Evolutionary conservation across 2,888 invertebrate genomes (phyloP).

Genomic region (Priocnemis perturbator): DNA sequence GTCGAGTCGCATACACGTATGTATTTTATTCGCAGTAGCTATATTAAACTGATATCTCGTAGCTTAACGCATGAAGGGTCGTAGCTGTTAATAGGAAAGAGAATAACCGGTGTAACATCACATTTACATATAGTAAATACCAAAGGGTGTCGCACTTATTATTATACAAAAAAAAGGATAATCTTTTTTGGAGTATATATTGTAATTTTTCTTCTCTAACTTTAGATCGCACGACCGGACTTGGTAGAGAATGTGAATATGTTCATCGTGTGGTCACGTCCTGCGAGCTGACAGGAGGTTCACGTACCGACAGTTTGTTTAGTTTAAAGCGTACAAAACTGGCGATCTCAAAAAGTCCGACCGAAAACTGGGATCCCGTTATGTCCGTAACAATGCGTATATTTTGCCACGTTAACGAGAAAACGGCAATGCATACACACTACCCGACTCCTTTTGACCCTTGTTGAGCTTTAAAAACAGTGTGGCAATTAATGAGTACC

Average conservation of each 20-base stretch:
- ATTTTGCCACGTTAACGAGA: no score
- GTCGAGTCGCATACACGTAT: constrained; percentile 12
- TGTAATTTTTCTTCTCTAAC: constrained; percentile 6
- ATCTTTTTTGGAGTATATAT: no score
- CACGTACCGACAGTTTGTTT: no score
- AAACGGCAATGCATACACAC: no score
- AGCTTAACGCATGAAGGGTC: neutral
- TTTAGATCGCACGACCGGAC: constrained; percentile 2
- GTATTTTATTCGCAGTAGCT: constrained; percentile 16
- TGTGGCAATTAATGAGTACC: constrained; percentile 35
- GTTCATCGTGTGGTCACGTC: no score
- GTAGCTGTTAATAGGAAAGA: constrained; percentile 4
- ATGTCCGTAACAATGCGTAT: no score
- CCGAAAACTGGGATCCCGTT: no score
- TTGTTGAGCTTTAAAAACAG: constrained; percentile 26
- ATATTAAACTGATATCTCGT: constrained; percentile 3
- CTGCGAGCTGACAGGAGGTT: no score
- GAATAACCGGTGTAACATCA: constrained; percentile 34
- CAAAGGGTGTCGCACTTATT: constrained; percentile 46
- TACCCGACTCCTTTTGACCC: no score
- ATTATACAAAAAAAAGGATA: constrained; percentile 24
- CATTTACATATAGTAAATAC: constrained; percentile 41
- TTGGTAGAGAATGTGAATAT: no score
- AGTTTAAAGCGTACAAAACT: no score
- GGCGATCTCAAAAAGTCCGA: no score